Conservation (phyloP, 2,797 vertebrate genomes). For the Eleutherodactylus coqui region DNA sequence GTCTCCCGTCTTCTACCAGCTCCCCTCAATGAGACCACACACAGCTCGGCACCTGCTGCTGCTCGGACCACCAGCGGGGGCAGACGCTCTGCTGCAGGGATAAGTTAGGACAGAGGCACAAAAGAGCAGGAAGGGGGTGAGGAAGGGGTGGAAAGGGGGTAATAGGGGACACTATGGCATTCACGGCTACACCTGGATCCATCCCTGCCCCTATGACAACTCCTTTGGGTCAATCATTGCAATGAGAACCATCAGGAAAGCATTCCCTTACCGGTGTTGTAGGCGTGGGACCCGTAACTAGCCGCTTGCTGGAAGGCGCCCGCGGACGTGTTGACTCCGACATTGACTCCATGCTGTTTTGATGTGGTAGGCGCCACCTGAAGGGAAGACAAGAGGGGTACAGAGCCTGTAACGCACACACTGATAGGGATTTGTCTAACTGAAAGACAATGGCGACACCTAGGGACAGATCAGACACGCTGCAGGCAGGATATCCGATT, state of each 20-base stretch:
- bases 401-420: neutral
- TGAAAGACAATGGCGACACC: neutral
- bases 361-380: conserved; percentile 98
- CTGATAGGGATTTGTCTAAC: neutral
- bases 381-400: conserved; percentile 24
- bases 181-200: neutral
- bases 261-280: conserved; percentile 89
- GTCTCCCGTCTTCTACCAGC: neutral
- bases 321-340: conserved; percentile 93
- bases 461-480: neutral
- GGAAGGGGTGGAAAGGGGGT: neutral
- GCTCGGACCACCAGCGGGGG: conserved; percentile 69
- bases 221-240: too few relatives aligned
- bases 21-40: neutral
- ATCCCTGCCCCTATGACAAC: too few relatives aligned
- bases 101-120: conserved; percentile 19
- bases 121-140: neutral
- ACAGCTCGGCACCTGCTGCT: conserved; percentile 56
- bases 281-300: conserved; percentile 96
- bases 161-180: neutral
- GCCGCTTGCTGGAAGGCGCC: conserved; percentile 96
- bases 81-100: conserved; percentile 22
- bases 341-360: conserved; percentile 97
- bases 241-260: neutral
- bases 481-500: neutral